Evolutionary conservation across 2,797 vertebrate species (phyloP), one percentile per base, ranked within the genome.

Genomic region (Trematomus bernacchii): DNA sequence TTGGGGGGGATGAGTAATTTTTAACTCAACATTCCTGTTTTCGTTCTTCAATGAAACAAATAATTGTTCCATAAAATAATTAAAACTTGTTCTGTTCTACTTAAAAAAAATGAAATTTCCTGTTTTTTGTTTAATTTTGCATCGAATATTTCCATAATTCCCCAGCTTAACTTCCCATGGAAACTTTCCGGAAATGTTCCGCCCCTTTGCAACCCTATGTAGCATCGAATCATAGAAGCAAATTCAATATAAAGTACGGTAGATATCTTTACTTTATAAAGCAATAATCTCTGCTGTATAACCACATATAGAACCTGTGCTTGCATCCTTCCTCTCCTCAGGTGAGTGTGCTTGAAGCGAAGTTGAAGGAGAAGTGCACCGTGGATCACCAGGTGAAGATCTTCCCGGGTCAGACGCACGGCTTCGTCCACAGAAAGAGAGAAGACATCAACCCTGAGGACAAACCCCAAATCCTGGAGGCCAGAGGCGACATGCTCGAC

Each of bases 391-490:
- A 95, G 80, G 94, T 98, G 77, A 99, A 99, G 94, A 89, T 97
- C 54, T 99, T 96, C 74, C 95, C 97, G 0, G 95, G 96, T 63
- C 98, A 99, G 84, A 97, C 96, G 0, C 97, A 98, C 0, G 98
- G 97, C 15, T 99, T 99, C 79, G 97, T 97, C 61, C 97, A 99
- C 76, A 96, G 97, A 4, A 97, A 96, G 88, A 95, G 88, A 82
- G 96, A 98, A 80, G 96, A 98, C 40, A 94, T 97, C 33, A 96
- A 95, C 27, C 93, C 94, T 0, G 50, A 84, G 2, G 97, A 99
- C 82, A 96, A 94, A 81, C 91, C 94, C 19, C 89, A 73, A 27
- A 97, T 98, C 66, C 94, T 96, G 30, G 96, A 97, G 85, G 97
- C 95, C 48, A 94, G 97, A 65, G 88, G 80, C 58, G 97, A 99